Base-by-base conservation (phyloP, 2,113 vertebrate species). In the Steatornis caripensis region DNA sequence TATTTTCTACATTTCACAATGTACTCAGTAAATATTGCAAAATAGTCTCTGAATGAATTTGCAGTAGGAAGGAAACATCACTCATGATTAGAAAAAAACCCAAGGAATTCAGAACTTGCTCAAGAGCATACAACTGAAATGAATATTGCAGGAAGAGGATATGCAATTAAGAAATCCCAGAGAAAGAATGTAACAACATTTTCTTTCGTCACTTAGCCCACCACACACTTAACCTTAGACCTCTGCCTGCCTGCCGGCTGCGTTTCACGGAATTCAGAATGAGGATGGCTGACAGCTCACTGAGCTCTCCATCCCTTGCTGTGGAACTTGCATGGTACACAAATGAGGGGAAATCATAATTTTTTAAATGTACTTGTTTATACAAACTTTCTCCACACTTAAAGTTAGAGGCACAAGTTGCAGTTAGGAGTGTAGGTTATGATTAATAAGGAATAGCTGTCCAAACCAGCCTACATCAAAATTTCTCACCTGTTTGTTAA, bases 211-310 rank as follows among this genome's bases (percentile, higher is more conserved):
- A 54, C 21, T 76, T 48, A 71, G 41, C 37, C 71, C 41, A 78
- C 78, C n/a, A 62, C 48, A 80, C 60, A 49, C 60, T 93, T 95
- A 87, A 96, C 88, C 93, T 85, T 55, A 37, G 86, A 84, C 77
- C 84, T 88, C 36, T 88, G 54, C 45, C 51, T 39, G 43, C 37
- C 43, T 68, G 18, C n/a, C n/a, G n/a, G n/a, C 55, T 43, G 19
- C 37, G 45, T 93, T 75, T 53, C 6, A 7, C n/a, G 83, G 88
- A 80, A 90, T 66, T 68, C 62, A 76, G 53, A 84, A 85, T 36
- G 41, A 78, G 57, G 46, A 41, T 4, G 18, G 32, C 66, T 84
- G 78, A 64, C 71, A 62, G 62, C 76, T 86, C 2, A 0, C 69
- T 15, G 54, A 95, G 77, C 26, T 68, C 34, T 48, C 46, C 77